Evolutionary conservation across 2,113 vertebrate species (phyloP).

Genomic region (Mobula birostris): DNA sequence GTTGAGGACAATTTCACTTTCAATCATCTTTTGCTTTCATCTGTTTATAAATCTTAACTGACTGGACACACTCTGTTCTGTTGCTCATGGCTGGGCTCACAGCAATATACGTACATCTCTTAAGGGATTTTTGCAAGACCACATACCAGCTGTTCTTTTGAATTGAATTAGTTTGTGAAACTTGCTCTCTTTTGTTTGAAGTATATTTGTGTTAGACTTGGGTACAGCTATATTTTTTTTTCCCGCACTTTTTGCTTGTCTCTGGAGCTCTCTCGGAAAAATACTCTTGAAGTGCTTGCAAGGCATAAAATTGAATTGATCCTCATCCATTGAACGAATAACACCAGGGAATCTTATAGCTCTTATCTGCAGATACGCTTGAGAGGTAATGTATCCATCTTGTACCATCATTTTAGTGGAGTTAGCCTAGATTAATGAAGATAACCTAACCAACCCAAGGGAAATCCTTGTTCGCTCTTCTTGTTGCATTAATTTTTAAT

Average conservation of each 20-base stretch:
- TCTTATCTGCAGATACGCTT: not conserved
- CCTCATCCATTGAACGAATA: not conserved
- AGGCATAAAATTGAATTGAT: not conserved
- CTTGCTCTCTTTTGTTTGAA: not conserved
- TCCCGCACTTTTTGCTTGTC: not conserved
- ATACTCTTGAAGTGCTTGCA: not conserved
- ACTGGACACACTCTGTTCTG: not conserved
- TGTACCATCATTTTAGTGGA: not conserved
- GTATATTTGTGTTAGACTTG: not conserved
- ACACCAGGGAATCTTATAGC: not conserved
- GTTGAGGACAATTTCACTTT: not conserved
- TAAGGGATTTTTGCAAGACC: not conserved
- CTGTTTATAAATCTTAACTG: not conserved
- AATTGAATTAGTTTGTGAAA: not conserved
- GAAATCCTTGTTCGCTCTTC: not conserved
- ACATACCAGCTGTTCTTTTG: not conserved
- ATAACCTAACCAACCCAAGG: not conserved
- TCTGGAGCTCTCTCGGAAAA: not conserved
- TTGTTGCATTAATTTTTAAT: not conserved
- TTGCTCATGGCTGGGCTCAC: not conserved
- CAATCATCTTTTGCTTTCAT: not conserved
- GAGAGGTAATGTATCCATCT: not conserved
- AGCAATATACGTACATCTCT: not conserved
- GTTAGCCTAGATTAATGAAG: not conserved
- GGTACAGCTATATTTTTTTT: not conserved